phyloP scores from a whole-genome alignment of 2,113 vertebrate species.

The Gallinago jamesoni region DNA sequence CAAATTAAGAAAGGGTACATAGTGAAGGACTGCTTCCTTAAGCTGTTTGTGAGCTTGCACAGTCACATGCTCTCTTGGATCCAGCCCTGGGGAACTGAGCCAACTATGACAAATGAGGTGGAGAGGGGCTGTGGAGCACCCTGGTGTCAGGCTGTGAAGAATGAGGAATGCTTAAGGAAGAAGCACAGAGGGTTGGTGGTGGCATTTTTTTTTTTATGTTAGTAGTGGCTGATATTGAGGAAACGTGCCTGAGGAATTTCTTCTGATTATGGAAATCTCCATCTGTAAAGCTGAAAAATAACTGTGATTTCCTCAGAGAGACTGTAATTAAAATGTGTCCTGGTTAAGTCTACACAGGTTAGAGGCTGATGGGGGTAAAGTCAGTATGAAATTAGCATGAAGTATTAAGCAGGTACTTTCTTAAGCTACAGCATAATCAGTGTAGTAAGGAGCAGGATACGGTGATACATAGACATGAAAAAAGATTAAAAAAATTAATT shows the following conservation, averaged over 20 bases:
- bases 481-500: not conserved
- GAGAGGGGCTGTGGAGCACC: not conserved
- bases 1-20: not conserved
- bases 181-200: not conserved
- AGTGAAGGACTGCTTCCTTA: not conserved
- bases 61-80: not conserved
- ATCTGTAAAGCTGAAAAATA: slow-evolving; percentile 40
- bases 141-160: not conserved
- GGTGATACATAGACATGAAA: not conserved
- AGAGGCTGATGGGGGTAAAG: slow-evolving; percentile 52
- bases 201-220: slow-evolving; percentile 12
- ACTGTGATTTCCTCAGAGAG: slow-evolving; percentile 30
- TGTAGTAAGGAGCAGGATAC: not conserved
- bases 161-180: not conserved
- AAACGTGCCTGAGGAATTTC: slow-evolving; percentile 47
- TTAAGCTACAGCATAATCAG: not conserved
- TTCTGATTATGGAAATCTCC: slow-evolving; percentile 54
- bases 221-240: slow-evolving; percentile 42
- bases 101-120: not conserved
- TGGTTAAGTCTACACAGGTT: slow-evolving; percentile 56
- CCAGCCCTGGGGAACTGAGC: not conserved
- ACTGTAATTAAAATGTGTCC: slow-evolving; percentile 69
- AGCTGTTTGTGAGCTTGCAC: slow-evolving; percentile 8
- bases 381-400: slow-evolving; percentile 41
- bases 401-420: slow-evolving; percentile 34